Base-by-base conservation (phyloP, 92 coral and sea anemone genomes). In the Parazoanthus atlanticus region DNA sequence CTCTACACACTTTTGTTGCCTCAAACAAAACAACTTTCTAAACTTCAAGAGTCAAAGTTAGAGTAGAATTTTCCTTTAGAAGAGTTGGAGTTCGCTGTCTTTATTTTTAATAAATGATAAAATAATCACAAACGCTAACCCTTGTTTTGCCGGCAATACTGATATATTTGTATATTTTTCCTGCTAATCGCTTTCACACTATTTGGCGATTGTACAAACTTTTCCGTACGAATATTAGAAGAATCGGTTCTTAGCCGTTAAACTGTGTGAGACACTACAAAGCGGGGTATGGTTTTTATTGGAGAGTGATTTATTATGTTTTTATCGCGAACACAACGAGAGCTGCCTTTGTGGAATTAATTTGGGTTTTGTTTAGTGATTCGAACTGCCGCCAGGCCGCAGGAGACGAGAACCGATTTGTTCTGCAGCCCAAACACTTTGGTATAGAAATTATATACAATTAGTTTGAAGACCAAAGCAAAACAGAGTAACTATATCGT, bases 81-180 rank as follows among this genome's bases (percentile, higher is more conserved):
- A 33, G 38, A 73, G 93, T 90, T 93, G 86, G 83, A 91, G 92
- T 84, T 85, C 84, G 89, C 92, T 92, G 94, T 90, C 96, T 93
- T 71, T 93, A 95, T 90, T 90, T 89, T 86, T 91, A 65, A 40
- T 89, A 92, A 94, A 92, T 87, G 96, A 92, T 91, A 93, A 92
- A 95, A 95, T 93, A 93, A 92, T 88, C 88, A 88, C 92, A 86
- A 92, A 89, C 92, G 94, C 90, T 93, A 91, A 86, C 94, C 86
- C 88, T 69, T 85, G 78, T 84, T 91, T 90, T 93, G 89, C 96
- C 98, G 98, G 98, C 92, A 88, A 58, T 92, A 89, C 90, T 92
- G 94, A 94, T 93, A 91, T 95, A 93, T 95, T 95, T 95, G 98
- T 95, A 95, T 95, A 93, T 95, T 93, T 93, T 93, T 86, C 93